Conservation (phyloP, 2,888 invertebrate species). For the Apoda limacodes region DNA sequence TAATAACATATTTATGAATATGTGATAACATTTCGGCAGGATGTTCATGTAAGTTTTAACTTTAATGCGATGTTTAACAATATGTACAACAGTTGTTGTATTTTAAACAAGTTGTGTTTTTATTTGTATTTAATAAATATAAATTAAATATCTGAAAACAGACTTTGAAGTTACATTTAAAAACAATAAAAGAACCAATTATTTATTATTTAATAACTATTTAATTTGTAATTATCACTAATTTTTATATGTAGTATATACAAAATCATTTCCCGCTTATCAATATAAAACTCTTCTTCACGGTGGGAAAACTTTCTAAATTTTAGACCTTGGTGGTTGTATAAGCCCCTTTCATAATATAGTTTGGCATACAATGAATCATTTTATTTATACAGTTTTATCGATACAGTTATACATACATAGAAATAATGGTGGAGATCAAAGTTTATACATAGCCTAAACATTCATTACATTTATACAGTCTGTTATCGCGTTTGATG, state of each 20-base stretch:
- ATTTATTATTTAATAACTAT: neutral
- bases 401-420: no score
- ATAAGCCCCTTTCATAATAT: conserved; percentile 40
- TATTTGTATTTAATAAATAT: no score
- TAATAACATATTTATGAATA: conserved; percentile 17
- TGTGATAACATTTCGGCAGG: neutral
- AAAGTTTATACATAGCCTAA: no score
- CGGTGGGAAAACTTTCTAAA: conserved; percentile 63
- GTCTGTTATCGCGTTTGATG: no score
- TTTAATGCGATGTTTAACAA: neutral
- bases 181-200: no score
- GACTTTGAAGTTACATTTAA: no score
- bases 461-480: no score
- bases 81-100: neutral
- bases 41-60: neutral
- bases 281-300: conserved; percentile 54
- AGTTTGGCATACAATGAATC: no score
- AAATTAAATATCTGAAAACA: no score
- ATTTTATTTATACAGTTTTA: no score
- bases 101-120: neutral
- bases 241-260: conserved; percentile 15
- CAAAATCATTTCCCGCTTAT: conserved; percentile 28
- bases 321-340: conserved; percentile 55
- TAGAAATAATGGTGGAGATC: no score
- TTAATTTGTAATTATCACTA: conserved; percentile 11